A percentile compares a stretch with the other conserved stretches of the same genome.
These are phyloP conservation scores for Asteroscopus sphinx DNA, from an alignment of 2,888 invertebrate genomes.

Conservation along the genomic window DNA sequence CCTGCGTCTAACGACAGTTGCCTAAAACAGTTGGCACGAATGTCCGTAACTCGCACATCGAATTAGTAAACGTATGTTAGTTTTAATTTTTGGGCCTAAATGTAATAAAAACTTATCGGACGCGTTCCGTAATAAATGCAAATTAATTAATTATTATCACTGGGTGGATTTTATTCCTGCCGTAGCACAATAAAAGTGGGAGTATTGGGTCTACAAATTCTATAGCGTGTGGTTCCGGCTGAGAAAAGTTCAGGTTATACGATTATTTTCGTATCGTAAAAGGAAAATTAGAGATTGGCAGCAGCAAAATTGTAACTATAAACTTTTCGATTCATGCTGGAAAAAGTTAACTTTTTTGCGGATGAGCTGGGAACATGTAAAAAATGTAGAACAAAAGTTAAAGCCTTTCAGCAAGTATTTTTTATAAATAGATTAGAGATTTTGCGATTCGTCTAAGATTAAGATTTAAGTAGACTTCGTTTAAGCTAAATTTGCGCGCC, in stretches of 20 bases:
- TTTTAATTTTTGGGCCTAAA: slow-evolving; percentile 57
- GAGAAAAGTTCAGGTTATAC: background rate
- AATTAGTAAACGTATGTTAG: slow-evolving; percentile 52
- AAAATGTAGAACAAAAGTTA: too few relatives aligned
- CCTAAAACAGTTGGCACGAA: slow-evolving; percentile 48
- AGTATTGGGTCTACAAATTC: slow-evolving; percentile 30
- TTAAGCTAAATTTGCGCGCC: too few relatives aligned
- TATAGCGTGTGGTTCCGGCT: slow-evolving; percentile 1
- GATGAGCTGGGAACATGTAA: too few relatives aligned
- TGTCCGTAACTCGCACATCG: slow-evolving; percentile 45
- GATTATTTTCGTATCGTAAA: too few relatives aligned
- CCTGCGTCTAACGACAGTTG: slow-evolving; percentile 40
- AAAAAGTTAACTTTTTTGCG: too few relatives aligned
- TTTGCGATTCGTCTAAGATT: too few relatives aligned
- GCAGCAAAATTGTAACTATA: too few relatives aligned
- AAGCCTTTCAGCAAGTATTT: too few relatives aligned
- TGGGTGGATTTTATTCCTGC: slow-evolving; percentile 11
- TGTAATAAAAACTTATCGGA: slow-evolving; percentile 55
- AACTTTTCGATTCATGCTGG: too few relatives aligned
- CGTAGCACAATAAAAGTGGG: slow-evolving; percentile 11
- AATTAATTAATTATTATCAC: slow-evolving; percentile 50
- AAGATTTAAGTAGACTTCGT: too few relatives aligned
- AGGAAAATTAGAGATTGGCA: too few relatives aligned
- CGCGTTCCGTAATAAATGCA: slow-evolving; percentile 42
- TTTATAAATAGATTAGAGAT: too few relatives aligned